Percentiles rank a stretch among this genome's conserved stretches.
phyloP scores from a whole-genome alignment of 2,797 vertebrate genomes.

The Gallinago stenura region DNA sequence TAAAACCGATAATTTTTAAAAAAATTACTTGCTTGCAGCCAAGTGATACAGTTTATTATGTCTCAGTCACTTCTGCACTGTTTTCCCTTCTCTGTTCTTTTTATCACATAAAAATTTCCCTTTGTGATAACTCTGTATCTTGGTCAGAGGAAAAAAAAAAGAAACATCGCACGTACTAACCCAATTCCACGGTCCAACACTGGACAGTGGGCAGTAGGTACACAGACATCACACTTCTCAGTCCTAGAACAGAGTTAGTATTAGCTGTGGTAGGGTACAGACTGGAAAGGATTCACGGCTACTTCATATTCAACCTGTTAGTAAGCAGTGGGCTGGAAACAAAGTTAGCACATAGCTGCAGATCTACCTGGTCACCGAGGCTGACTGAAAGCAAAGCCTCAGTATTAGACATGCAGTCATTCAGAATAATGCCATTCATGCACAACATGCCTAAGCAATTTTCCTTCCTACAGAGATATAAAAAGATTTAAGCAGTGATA shows the following conservation, averaged over 20 bases:
- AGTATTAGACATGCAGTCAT: not conserved
- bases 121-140: too few species aligned
- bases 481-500: not conserved
- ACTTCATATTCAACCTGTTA: rapidly evolving
- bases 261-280: not conserved
- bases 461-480: not conserved
- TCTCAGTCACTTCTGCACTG: not conserved
- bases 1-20: not conserved
- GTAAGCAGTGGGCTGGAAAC: not conserved
- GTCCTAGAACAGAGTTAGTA: not conserved
- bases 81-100: not conserved
- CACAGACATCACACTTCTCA: not conserved
- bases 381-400: not conserved
- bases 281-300: not conserved
- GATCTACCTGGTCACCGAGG: not conserved
- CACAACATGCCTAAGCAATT: not conserved
- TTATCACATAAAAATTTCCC: not conserved
- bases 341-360: not conserved
- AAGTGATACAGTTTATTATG: not conserved
- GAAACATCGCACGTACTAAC: too few species aligned
- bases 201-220: not conserved
- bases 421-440: not conserved
- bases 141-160: not conserved
- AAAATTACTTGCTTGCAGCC: not conserved
- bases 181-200: rapidly evolving